Conservation (phyloP, 2,888 invertebrate genomes). For the Drosophila paranaensis region DNA sequence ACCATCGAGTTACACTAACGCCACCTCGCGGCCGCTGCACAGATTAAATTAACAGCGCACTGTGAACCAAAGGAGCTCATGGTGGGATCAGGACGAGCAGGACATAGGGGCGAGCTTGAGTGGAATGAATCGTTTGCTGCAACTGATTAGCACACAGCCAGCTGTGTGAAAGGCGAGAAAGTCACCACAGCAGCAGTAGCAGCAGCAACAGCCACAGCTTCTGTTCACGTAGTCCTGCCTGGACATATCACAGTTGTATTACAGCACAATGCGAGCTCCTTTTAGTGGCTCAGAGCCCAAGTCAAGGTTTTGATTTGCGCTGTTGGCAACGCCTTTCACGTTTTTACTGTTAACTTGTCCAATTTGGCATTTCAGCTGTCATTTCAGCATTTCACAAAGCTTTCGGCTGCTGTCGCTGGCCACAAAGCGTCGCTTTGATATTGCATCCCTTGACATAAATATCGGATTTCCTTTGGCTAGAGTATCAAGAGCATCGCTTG, state of each 20-base stretch:
- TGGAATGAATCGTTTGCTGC: slow-evolving; percentile 45
- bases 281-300: slow-evolving; percentile 23
- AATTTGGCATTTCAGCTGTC: slow-evolving; percentile 72
- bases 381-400: slow-evolving; percentile 50
- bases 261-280: slow-evolving; percentile 6
- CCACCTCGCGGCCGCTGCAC: slow-evolving; percentile 82
- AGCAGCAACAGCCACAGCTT: slow-evolving; percentile 51
- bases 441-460: slow-evolving; percentile 77
- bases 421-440: slow-evolving; percentile 77
- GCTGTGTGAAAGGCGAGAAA: slow-evolving; percentile 59
- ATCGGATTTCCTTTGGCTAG: slow-evolving; percentile 68
- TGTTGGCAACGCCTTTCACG: slow-evolving; percentile 39
- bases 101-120: slow-evolving; percentile 32
- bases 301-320: slow-evolving; percentile 51
- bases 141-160: slow-evolving; percentile 12
- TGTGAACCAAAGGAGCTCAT: slow-evolving; percentile 53
- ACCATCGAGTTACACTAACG: slow-evolving; percentile 68
- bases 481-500: slow-evolving; percentile 49
- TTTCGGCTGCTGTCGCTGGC: slow-evolving; percentile 47
- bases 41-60: slow-evolving; percentile 82
- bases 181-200: slow-evolving; percentile 67
- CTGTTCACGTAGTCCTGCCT: slow-evolving; percentile 58
- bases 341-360: slow-evolving; percentile 57
- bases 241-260: slow-evolving; percentile 28
- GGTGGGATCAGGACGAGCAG: slow-evolving; percentile 57